Conservation (phyloP, 2,797 vertebrate species). For the Paramormyrops hopkinsi region DNA sequence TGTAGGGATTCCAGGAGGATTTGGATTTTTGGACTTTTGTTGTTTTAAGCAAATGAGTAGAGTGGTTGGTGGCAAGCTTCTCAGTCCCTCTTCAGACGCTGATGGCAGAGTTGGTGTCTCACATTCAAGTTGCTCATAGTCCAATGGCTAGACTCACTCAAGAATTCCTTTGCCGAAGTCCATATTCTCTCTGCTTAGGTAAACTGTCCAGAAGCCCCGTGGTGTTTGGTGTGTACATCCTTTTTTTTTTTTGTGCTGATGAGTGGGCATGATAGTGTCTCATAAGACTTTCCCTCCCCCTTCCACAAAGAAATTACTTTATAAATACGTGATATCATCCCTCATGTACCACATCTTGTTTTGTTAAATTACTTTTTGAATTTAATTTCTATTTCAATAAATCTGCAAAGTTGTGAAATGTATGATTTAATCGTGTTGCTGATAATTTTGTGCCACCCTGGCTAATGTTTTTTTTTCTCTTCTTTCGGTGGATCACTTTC, state of each 20-base stretch:
- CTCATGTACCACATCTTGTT: constrained; percentile 15
- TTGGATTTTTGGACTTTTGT: neutral
- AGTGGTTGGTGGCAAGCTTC: neutral
- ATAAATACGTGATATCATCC: constrained; percentile 14
- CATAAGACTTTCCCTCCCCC: constrained; percentile 16
- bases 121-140: constrained; percentile 22
- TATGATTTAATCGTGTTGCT: constrained; percentile 1
- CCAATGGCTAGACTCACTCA: constrained; percentile 9
- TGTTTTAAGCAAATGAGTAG: neutral
- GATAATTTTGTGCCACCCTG: neutral
- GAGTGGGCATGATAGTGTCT: constrained; percentile 21
- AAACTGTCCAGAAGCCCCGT: constrained; percentile 21
- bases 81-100: neutral
- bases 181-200: constrained; percentile 4
- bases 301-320: neutral
- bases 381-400: constrained; percentile 25
- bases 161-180: neutral
- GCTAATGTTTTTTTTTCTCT: neutral
- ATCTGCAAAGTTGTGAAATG: constrained; percentile 17
- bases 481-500: neutral
- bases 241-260: constrained; percentile 12
- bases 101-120: constrained; percentile 12
- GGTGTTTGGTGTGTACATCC: constrained; percentile 15
- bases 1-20: neutral
- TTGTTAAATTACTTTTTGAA: constrained; percentile 13